phyloP scores from a whole-genome alignment of 2,888 invertebrate species.

The Tiliacea citrago region DNA sequence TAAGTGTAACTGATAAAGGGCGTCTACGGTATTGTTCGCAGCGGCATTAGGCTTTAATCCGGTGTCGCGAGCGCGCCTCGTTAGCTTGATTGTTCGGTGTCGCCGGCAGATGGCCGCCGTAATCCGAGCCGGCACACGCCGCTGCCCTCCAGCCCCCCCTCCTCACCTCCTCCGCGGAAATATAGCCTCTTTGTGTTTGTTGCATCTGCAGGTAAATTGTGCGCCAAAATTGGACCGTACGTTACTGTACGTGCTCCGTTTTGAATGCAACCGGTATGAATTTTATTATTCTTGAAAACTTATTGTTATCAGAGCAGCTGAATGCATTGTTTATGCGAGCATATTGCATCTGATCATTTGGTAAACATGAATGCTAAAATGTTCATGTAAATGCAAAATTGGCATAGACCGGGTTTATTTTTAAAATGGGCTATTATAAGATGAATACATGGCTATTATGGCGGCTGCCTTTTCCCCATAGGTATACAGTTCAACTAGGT shows the following conservation, averaged over 20 bases:
- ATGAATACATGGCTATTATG: constrained; percentile 22
- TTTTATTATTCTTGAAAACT: constrained; percentile 86
- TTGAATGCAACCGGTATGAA: constrained; percentile 85
- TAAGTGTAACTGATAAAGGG: constrained; percentile 85
- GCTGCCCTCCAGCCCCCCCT: constrained; percentile 62
- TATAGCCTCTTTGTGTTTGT: constrained; percentile 88
- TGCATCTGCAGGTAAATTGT: constrained; percentile 91
- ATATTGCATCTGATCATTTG: constrained; percentile 64
- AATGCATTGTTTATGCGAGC: constrained; percentile 64
- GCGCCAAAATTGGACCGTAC: constrained; percentile 87
- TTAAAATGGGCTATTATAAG: constrained; percentile 29
- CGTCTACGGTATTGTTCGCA: constrained; percentile 86
- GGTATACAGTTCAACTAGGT: background rate
- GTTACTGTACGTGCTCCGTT: constrained; percentile 82
- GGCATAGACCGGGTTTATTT: constrained; percentile 22
- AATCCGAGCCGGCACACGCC: constrained; percentile 83
- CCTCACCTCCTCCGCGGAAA: constrained; percentile 67
- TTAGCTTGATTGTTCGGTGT: constrained; percentile 89
- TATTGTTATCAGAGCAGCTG: constrained; percentile 86
- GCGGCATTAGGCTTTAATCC: constrained; percentile 89
- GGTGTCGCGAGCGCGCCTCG: constrained; percentile 87
- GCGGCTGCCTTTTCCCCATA: background rate
- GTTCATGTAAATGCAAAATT: constrained; percentile 43
- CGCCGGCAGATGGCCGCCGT: constrained; percentile 88
- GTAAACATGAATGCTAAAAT: constrained; percentile 58